Evolutionary conservation across 2,888 invertebrate genomes (phyloP), one percentile per base, ranked within the genome.

Genomic region (Automeris io): DNA sequence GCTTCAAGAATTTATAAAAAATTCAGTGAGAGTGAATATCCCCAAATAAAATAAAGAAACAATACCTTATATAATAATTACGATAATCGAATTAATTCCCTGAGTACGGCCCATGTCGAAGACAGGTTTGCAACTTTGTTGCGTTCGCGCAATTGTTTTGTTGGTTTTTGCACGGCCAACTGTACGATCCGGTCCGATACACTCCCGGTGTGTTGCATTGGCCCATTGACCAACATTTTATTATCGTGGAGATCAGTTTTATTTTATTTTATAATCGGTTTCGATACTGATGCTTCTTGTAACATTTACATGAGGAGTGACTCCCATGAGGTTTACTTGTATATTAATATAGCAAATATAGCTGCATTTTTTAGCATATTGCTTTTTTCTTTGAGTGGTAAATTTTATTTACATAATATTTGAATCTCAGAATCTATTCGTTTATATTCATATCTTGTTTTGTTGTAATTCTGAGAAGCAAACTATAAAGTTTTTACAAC

Each of bases 91-190:
- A 12, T 19, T 18, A 24, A 9, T 13, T 8, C 39, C 35, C 46
- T 36, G 42, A 71, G 61, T 73, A 18, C 72, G 64, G 46, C 64
- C 66, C 71, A 45, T 56, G 18, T 13, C n/a, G 11, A 19, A 38
- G 46, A 68, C 79, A 21, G 71, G 79, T 74, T 76, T 55, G 75
- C 77, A 79, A 79, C 73, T 56, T 51, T 69, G 77, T 79, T 71
- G 75, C 77, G 40, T 36, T 41, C 34, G 53, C 49, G 52, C 47
- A 66, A 69, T 69, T 68, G 65, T 70, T 70, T 69, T 67, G 59
- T 65, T 69, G 42, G 41, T 69, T 70, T 75, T 75, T 70, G 54
- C 49, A 39, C 46, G 43, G 37, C 46, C 57, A 51, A 64, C 62
- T 55, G 57, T 51, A 42, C 51, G 50, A 54, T 50, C 66, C 65